Conservation (phyloP, 23 tunicate species). For the Trididemnum clinides region DNA sequence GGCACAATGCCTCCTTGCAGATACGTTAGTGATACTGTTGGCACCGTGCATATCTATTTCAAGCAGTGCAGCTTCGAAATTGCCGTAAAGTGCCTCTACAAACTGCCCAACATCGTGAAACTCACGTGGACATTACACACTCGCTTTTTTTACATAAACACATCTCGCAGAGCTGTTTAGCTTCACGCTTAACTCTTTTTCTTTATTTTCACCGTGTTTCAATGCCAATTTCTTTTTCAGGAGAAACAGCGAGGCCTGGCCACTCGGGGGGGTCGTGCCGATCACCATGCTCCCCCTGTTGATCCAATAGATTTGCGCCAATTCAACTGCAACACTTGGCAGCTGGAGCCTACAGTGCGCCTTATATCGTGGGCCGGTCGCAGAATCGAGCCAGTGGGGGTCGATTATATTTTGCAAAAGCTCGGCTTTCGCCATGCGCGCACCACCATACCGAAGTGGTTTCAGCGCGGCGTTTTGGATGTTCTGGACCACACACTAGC, state of each 20-base stretch:
- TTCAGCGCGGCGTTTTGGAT: constrained; percentile 93
- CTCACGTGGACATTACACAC: too few species aligned
- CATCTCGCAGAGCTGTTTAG: neutral
- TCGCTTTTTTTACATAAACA: neutral
- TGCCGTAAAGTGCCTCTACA: too few species aligned
- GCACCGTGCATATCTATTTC: too few species aligned
- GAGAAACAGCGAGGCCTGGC: constrained; percentile 83
- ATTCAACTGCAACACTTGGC: constrained; percentile 96
- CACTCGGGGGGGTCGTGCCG: constrained; percentile 26
- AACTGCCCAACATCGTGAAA: too few species aligned
- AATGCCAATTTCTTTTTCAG: neutral
- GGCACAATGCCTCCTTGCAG: too few species aligned
- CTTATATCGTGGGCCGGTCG: constrained; percentile 95
- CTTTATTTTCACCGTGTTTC: neutral
- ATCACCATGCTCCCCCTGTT: constrained; percentile 31
- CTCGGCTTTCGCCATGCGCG: constrained; percentile 93
- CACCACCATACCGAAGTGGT: constrained; percentile 97
- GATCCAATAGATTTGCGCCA: constrained; percentile 80
- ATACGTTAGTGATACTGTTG: too few species aligned
- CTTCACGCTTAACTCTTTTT: neutral
- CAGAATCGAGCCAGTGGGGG: constrained; percentile 90
- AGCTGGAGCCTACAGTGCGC: constrained; percentile 92
- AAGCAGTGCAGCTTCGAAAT: too few species aligned
- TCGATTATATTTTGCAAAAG: constrained; percentile 86
- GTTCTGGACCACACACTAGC: constrained; percentile 84